Evolutionary conservation across 1,140 invertebrate genomes (phyloP), one percentile per base, ranked within the genome.

Genomic region (Bombus terrestris): DNA sequence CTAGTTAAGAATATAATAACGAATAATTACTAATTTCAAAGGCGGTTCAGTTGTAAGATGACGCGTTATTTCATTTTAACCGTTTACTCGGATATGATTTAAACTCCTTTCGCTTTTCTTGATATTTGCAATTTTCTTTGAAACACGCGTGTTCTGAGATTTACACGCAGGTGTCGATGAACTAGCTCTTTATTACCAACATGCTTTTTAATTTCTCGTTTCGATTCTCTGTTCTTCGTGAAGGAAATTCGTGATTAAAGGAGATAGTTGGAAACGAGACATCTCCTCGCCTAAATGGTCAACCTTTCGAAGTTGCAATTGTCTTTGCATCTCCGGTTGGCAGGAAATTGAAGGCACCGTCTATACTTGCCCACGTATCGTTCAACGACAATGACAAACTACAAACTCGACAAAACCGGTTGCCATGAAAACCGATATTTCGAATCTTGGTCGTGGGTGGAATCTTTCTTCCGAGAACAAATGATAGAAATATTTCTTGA

Each of bases 261-360:
- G 68, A 57, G 41, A 75, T 75, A 28, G 32, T 39, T 57, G 57
- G 12, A 25, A 64, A 28, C 47, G 12, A 43, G 28, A 18, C 28
- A 15, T 41, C n/a, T 9, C 68, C 28, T 8, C 32, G 8, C 22
- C 5, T 68, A 41, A 74, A 53, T 32, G 37, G 37, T 57, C 69
- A 37, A 35, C 37, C 39, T 35, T 74, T 74, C n/a, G 37, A 12
- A 9, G 35, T 41, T 62, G 68, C 32, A 71, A 81, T 81, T 39
- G 43, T 37, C 32, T 43, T 43, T 71, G 53, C 39, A 47, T 74
- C 53, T 82, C 57, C 37, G n/a, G 25, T 18, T 28, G 53, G 39
- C 80, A 73, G 80, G 80, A 82, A 62, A 82, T 82, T 62, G n/a
- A 73, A 25, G 2, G 5, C 43, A 5, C n/a, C 35, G n/a, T 73